A percentile compares a stretch with the other conserved stretches of the same genome.
These are phyloP conservation scores for Zygaena filipendulae DNA, from an alignment of 2,888 invertebrate genomes.

Conservation along the genomic window DNA sequence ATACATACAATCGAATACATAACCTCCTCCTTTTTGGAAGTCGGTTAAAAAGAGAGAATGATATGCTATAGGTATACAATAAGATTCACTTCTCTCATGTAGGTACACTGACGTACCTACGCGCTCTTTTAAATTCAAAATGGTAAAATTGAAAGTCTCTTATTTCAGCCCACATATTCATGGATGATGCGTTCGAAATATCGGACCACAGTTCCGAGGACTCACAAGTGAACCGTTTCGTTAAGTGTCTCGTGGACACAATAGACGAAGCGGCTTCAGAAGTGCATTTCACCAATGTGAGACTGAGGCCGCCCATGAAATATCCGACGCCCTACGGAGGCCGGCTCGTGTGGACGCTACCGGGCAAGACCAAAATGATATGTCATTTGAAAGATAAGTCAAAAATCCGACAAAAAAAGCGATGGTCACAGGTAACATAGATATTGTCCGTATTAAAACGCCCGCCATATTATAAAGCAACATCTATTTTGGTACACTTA, in stretches of 20 bases:
- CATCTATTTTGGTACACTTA: too few relatives aligned
- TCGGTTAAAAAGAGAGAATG: too few relatives aligned
- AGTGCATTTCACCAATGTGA: slow-evolving; percentile 73
- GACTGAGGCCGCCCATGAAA: slow-evolving; percentile 75
- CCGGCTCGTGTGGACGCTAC: slow-evolving; percentile 82
- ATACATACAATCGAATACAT: too few relatives aligned
- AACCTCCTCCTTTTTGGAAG: too few relatives aligned
- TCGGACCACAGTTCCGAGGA: slow-evolving; percentile 73
- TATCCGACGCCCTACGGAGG: slow-evolving; percentile 90
- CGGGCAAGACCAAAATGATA: slow-evolving; percentile 85
- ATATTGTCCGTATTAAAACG: neutral
- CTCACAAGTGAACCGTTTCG: slow-evolving; percentile 84
- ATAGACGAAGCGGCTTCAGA: slow-evolving; percentile 82
- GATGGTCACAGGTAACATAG: slow-evolving; percentile 91
- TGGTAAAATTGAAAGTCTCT: too few relatives aligned
- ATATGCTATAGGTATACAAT: too few relatives aligned
- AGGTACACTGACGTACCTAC: too few relatives aligned
- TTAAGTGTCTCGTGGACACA: slow-evolving; percentile 75
- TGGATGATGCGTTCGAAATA: slow-evolving; percentile 85
- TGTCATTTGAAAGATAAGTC: slow-evolving; percentile 91
- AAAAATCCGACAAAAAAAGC: slow-evolving; percentile 88
- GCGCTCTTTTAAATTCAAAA: too few relatives aligned
- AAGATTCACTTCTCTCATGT: too few relatives aligned
- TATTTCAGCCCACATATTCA: slow-evolving; percentile 79
- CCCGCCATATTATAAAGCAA: too few relatives aligned